These are phyloP conservation scores for Melanostoma scalare DNA, from an alignment of 2,888 invertebrate genomes.

Conservation along the genomic window DNA sequence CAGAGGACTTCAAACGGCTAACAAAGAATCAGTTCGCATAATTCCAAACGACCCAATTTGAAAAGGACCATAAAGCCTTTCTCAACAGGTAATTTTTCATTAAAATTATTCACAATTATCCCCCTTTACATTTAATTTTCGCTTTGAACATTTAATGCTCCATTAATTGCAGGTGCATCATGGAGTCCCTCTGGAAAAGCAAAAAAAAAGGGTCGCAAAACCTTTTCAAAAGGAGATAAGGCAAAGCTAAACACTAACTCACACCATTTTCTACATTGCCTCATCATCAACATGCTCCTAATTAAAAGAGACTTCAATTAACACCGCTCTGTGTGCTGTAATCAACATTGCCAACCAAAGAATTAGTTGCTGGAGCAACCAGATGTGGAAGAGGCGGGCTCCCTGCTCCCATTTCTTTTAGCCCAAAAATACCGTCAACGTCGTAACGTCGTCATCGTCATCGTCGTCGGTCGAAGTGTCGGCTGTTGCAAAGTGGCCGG, in stretches of 20 bases:
- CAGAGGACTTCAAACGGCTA: too few relatives aligned
- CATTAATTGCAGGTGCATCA: conserved; percentile 45
- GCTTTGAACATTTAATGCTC: conserved; percentile 40
- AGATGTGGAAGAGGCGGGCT: background rate
- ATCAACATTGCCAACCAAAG: conserved; percentile 63
- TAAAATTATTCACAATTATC: conserved; percentile 27
- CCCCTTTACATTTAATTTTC: conserved; percentile 34
- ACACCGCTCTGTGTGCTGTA: conserved; percentile 61
- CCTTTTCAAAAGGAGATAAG: conserved; percentile 24
- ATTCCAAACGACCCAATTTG: background rate
- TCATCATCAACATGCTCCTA: conserved; percentile 54
- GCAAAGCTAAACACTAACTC: conserved; percentile 7
- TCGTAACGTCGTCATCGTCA: background rate
- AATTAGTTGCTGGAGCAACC: conserved; percentile 53
- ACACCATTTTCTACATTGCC: conserved; percentile 12
- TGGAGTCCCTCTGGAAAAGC: background rate
- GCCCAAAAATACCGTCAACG: too few relatives aligned
- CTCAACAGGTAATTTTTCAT: conserved; percentile 3
- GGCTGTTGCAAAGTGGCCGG: conserved; percentile 63
- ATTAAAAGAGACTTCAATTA: conserved; percentile 69
- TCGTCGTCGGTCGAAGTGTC: conserved; percentile 12
- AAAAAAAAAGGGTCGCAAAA: conserved; percentile 16
- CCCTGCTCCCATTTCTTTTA: background rate
- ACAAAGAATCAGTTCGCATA: too few relatives aligned
- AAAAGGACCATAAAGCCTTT: conserved; percentile 8